A percentile compares a stretch with the other conserved stretches of the same genome.
These are phyloP conservation scores for Leptinotarsa undecemlineata DNA, from an alignment of 1,140 invertebrate species.

Conservation along the genomic window DNA sequence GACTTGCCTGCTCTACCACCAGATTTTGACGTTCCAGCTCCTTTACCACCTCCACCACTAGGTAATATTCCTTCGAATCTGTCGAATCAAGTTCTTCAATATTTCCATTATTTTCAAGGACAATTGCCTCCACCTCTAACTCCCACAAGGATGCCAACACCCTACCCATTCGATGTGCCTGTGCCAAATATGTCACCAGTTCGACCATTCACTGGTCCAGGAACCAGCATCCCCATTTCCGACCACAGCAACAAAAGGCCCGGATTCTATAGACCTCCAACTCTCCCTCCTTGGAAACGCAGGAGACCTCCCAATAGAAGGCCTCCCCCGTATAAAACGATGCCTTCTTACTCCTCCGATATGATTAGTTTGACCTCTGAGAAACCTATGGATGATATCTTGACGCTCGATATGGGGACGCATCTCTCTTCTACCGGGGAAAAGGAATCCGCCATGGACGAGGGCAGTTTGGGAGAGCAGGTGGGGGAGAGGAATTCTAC, in stretches of 20 bases:
- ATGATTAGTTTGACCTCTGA: conserved; percentile 49
- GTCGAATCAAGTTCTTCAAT: not conserved
- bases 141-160: conserved; percentile 61
- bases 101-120: conserved; percentile 31
- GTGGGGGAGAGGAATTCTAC: conserved; percentile 30
- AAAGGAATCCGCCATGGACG: not conserved
- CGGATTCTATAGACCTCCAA: conserved; percentile 60
- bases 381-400: conserved; percentile 49
- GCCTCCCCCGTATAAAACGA: conserved; percentile 62
- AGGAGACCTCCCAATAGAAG: conserved; percentile 52
- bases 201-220: conserved; percentile 56
- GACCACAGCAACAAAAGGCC: conserved; percentile 65
- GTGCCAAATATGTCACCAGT: conserved; percentile 54
- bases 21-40: conserved; percentile 68
- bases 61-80: not conserved
- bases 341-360: conserved; percentile 50
- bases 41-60: conserved; percentile 54
- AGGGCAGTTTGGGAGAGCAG: conserved; percentile 34
- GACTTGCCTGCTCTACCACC: conserved; percentile 70
- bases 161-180: conserved; percentile 67
- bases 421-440: conserved; percentile 40
- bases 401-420: conserved; percentile 50
- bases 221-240: conserved; percentile 72
- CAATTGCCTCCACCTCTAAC: conserved; percentile 58
- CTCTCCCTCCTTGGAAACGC: conserved; percentile 64